phyloP scores from a whole-genome alignment of 2,888 invertebrate genomes.

The Laothoe populi region DNA sequence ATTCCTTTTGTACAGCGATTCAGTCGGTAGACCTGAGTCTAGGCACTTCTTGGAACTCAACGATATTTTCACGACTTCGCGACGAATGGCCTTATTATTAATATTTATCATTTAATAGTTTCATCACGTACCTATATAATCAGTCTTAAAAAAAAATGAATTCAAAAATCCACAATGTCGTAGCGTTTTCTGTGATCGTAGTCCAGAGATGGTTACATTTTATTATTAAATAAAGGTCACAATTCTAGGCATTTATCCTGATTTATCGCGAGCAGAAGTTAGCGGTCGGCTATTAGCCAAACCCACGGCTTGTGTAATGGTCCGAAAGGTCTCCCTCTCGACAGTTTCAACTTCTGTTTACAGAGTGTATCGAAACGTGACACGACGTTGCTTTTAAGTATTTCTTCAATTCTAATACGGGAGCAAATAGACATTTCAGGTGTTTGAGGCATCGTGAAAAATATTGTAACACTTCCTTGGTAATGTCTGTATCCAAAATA shows the following conservation, averaged over 20 bases:
- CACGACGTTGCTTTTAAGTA: constrained; percentile 28
- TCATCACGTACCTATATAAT: too few species aligned
- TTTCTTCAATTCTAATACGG: constrained; percentile 25
- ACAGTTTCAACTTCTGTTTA: constrained; percentile 48
- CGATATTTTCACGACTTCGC: too few species aligned
- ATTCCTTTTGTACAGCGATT: too few species aligned
- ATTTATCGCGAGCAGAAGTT: constrained; percentile 53
- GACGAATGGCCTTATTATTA: too few species aligned
- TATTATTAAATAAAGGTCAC: constrained; percentile 40
- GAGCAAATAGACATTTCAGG: constrained; percentile 15
- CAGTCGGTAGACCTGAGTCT: too few species aligned
- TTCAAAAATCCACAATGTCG: background rate
- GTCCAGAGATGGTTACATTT: constrained; percentile 1
- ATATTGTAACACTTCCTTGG: too few species aligned
- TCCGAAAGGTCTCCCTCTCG: constrained; percentile 48
- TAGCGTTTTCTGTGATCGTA: background rate
- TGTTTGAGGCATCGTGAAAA: too few species aligned
- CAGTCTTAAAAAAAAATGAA: too few species aligned
- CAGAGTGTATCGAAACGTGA: constrained; percentile 33
- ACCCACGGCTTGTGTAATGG: constrained; percentile 55
- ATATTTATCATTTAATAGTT: too few species aligned
- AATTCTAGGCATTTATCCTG: constrained; percentile 47
- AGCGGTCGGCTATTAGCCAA: constrained; percentile 51
- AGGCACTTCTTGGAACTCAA: too few species aligned
- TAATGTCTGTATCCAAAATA: too few species aligned